phyloP scores from a whole-genome alignment of 2,888 invertebrate species.

The Eudemis profundana region DNA sequence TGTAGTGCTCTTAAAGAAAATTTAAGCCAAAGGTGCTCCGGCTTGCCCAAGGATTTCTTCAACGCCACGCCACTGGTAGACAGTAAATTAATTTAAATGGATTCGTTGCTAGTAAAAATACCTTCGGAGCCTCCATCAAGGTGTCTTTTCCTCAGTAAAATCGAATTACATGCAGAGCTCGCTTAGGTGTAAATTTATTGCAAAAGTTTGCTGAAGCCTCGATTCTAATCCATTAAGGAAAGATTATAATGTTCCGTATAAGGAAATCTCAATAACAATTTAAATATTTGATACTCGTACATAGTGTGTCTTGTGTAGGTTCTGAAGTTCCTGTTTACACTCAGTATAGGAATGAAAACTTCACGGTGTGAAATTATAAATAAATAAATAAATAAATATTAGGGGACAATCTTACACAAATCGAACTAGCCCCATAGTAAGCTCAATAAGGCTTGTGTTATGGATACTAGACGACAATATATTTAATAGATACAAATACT shows the following conservation, averaged over 20 bases:
- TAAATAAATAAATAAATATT: neutral
- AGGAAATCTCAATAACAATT: neutral
- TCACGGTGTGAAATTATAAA: neutral
- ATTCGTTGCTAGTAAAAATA: slow-evolving; percentile 3
- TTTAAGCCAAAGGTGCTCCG: no score
- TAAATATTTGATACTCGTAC: neutral
- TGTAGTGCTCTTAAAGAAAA: no score
- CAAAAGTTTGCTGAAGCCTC: slow-evolving; percentile 1
- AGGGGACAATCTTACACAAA: no score
- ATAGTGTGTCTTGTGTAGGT: neutral
- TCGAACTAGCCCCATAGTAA: no score
- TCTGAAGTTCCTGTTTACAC: neutral
- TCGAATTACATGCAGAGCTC: slow-evolving; percentile 1
- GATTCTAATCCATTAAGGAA: no score
- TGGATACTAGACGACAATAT: no score
- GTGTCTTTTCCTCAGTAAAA: slow-evolving; percentile 20
- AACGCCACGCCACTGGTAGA: no score
- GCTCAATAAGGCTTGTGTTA: no score
- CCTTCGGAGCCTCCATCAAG: slow-evolving; percentile 3
- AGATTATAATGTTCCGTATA: neutral
- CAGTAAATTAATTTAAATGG: slow-evolving; percentile 2
- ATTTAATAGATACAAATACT: no score
- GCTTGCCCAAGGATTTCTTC: no score
- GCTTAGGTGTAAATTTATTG: slow-evolving; percentile 6
- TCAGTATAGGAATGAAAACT: neutral